Percentiles rank a stretch among this genome's conserved stretches.
phyloP scores from a whole-genome alignment of 1,140 invertebrate genomes.

The Drusus annulatus region DNA sequence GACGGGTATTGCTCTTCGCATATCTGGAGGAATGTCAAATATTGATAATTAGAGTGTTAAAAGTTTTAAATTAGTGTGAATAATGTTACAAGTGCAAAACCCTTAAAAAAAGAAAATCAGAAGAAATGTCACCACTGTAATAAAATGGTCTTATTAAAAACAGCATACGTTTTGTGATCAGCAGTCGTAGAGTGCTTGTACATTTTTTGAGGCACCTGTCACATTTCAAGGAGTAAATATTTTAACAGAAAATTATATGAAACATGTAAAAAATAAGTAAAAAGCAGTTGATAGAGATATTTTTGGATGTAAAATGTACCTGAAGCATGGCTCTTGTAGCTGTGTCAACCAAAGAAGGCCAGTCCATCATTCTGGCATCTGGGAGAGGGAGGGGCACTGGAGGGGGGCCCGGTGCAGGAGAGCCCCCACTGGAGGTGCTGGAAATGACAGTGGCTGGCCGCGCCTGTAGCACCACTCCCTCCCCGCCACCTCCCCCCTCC shows the following conservation, averaged over 20 bases:
- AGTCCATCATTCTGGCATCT: conserved; percentile 78
- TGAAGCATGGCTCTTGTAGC: conserved; percentile 81
- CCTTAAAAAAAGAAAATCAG: too few relatives aligned
- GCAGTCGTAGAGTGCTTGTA: too few relatives aligned
- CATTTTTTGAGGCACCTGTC: too few relatives aligned
- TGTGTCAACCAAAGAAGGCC: conserved; percentile 84
- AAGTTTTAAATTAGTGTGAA: background rate
- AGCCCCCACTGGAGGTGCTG: conserved; percentile 54
- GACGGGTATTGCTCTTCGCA: conserved; percentile 58
- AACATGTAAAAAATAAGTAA: too few relatives aligned
- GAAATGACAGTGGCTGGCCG: conserved; percentile 80
- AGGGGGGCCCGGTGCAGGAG: conserved; percentile 71
- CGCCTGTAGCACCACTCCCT: conserved; percentile 82
- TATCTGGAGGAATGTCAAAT: conserved; percentile 37
- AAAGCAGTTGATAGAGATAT: too few relatives aligned
- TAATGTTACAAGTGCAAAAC: too few relatives aligned
- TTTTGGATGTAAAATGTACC: conserved; percentile 60
- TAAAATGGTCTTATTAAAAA: too few relatives aligned
- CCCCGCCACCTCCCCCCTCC: conserved; percentile 65
- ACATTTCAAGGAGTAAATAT: too few relatives aligned
- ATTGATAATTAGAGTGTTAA: background rate
- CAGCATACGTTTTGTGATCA: too few relatives aligned
- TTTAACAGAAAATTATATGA: too few relatives aligned
- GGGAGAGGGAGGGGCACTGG: conserved; percentile 74
- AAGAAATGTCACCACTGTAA: too few relatives aligned